phyloP scores from a whole-genome alignment of 2,888 invertebrate species.

The Drosophila nr. perissopoda region DNA sequence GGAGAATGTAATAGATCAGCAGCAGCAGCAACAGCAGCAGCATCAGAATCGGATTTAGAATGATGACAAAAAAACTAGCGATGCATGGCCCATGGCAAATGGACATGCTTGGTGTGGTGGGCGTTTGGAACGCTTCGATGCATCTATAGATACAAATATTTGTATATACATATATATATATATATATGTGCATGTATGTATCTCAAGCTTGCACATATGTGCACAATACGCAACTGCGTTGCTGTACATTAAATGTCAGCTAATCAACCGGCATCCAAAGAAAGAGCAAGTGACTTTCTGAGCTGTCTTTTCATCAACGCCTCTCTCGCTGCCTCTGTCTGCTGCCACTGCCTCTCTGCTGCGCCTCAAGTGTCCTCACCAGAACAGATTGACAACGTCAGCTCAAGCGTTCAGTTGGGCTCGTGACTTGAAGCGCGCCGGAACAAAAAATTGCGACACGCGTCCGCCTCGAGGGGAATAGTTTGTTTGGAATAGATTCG shows the following conservation, averaged over 20 bases:
- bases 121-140: slow-evolving; percentile 53
- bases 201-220: slow-evolving; percentile 30
- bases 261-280: slow-evolving; percentile 72
- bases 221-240: slow-evolving; percentile 40
- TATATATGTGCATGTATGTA: slow-evolving; percentile 8
- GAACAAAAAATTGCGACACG: slow-evolving; percentile 46
- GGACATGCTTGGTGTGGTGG: slow-evolving; percentile 41
- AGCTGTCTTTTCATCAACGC: slow-evolving; percentile 47
- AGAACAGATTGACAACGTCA: slow-evolving; percentile 43
- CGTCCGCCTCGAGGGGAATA: slow-evolving; percentile 3
- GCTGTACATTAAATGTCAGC: slow-evolving; percentile 67
- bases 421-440: slow-evolving; percentile 43
- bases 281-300: slow-evolving; percentile 62
- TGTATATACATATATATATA: not conserved
- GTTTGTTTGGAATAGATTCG: slow-evolving; percentile 21
- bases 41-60: slow-evolving; percentile 58
- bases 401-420: slow-evolving; percentile 73
- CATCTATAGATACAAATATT: slow-evolving; percentile 44
- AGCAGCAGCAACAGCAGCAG: slow-evolving; percentile 2
- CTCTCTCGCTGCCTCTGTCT: slow-evolving; percentile 28
- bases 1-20: slow-evolving; percentile 76
- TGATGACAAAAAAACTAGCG: slow-evolving; percentile 58
- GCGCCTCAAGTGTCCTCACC: slow-evolving; percentile 21
- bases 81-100: slow-evolving; percentile 70
- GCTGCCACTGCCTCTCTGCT: slow-evolving; percentile 29